A percentile compares a stretch with the other conserved stretches of the same genome.
phyloP scores from a whole-genome alignment of 2,113 vertebrate species.

The Hoplias malabaricus region DNA sequence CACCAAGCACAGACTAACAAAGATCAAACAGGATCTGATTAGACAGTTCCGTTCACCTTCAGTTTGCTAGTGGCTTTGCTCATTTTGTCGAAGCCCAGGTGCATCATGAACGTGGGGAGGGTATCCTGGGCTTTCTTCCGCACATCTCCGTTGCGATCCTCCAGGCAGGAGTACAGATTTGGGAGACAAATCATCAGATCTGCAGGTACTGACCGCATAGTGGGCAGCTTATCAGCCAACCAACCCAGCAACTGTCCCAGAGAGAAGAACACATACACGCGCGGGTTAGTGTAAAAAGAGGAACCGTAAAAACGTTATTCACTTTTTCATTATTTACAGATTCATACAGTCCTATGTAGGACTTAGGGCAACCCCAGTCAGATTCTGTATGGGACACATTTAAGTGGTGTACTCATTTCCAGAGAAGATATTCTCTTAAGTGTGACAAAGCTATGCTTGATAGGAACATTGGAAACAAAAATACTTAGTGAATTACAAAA shows the following conservation, averaged over 20 bases:
- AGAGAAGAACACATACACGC: neutral
- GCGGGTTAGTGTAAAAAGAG: neutral
- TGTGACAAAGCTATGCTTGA: no score
- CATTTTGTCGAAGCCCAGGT: conserved; percentile 96
- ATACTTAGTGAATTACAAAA: no score
- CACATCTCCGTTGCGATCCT: conserved; percentile 96
- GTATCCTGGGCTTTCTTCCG: conserved; percentile 96
- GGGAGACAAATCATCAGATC: conserved; percentile 88
- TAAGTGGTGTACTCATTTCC: no score
- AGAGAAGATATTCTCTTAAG: no score
- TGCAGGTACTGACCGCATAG: conserved; percentile 80
- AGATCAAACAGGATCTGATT: neutral
- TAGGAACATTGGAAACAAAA: no score
- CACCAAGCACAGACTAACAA: neutral
- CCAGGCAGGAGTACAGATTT: conserved; percentile 87
- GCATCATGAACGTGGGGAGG: conserved; percentile 96
- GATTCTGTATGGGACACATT: no score
- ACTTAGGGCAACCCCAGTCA: no score
- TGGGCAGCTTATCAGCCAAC: conserved; percentile 92
- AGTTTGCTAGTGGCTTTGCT: conserved; percentile 88
- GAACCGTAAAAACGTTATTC: no score
- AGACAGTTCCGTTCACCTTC: conserved; percentile 74
- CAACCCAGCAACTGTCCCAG: conserved; percentile 85
- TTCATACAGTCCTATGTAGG: no score
- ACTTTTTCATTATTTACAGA: no score